Evolutionary conservation across 1,140 invertebrate species (phyloP).

Genomic region (Diachasmimorpha longicaudata): DNA sequence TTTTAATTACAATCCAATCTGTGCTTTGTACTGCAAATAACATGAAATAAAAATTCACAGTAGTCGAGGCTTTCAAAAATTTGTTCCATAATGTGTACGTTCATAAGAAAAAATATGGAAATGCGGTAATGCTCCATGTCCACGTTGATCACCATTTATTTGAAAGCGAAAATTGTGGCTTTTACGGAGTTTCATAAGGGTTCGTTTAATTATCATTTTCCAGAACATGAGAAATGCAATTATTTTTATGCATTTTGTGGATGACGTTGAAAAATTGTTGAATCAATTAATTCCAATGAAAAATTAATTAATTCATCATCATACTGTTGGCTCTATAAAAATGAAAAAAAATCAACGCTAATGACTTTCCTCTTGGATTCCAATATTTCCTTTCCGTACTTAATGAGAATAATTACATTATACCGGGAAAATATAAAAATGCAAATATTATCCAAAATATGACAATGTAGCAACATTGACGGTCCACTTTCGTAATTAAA

Average conservation of each 20-base stretch:
- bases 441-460: neutral
- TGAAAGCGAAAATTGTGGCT: too few species aligned
- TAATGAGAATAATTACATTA: neutral
- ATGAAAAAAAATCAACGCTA: neutral
- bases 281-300: neutral
- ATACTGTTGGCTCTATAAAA: neutral
- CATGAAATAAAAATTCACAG: too few species aligned
- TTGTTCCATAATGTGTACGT: too few species aligned
- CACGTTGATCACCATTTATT: too few species aligned
- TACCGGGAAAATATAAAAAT: neutral
- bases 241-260: neutral
- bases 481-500: conserved; percentile 23
- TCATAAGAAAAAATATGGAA: too few species aligned
- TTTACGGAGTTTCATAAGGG: too few species aligned
- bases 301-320: too few species aligned
- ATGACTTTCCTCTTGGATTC: neutral
- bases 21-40: too few species aligned
- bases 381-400: neutral
- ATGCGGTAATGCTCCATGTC: too few species aligned
- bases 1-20: too few species aligned
- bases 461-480: neutral
- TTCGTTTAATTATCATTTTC: neutral
- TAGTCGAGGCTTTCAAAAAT: too few species aligned
- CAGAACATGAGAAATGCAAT: neutral
- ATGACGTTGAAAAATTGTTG: neutral